phyloP scores from a whole-genome alignment of 2,888 invertebrate species.

The Phengaris alcon region DNA sequence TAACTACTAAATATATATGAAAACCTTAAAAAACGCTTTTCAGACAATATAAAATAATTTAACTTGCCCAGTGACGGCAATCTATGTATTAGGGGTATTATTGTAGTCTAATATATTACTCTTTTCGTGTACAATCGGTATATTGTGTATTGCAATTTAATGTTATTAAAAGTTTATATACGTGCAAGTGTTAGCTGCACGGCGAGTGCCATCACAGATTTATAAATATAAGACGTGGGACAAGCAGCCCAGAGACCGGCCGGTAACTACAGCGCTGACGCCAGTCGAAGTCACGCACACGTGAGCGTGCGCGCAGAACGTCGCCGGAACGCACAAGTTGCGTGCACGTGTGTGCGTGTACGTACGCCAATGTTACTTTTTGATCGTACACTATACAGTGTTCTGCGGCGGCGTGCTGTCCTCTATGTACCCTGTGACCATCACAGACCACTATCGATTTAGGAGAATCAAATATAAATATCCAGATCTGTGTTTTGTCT shows the following conservation, averaged over 20 bases:
- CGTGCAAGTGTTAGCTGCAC: background rate
- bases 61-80: background rate
- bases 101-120: constrained; percentile 4
- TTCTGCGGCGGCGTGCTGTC: too few relatives aligned
- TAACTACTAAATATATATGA: background rate
- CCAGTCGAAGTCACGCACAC: background rate
- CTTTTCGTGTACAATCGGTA: background rate
- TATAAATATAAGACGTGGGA: background rate
- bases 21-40: background rate
- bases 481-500: background rate
- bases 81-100: background rate
- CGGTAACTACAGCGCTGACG: too few relatives aligned
- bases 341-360: background rate
- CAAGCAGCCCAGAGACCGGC: background rate
- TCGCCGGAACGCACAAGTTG: background rate
- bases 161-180: constrained; percentile 5
- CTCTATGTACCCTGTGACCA: background rate
- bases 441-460: background rate
- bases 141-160: constrained; percentile 16
- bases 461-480: background rate
- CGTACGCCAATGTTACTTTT: background rate
- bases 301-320: too few relatives aligned
- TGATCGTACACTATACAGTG: too few relatives aligned
- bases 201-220: background rate
- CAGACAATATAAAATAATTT: constrained; percentile 4